These are phyloP conservation scores for Habrosyne pyritoides DNA, from an alignment of 2,888 invertebrate genomes.

Conservation along the genomic window DNA sequence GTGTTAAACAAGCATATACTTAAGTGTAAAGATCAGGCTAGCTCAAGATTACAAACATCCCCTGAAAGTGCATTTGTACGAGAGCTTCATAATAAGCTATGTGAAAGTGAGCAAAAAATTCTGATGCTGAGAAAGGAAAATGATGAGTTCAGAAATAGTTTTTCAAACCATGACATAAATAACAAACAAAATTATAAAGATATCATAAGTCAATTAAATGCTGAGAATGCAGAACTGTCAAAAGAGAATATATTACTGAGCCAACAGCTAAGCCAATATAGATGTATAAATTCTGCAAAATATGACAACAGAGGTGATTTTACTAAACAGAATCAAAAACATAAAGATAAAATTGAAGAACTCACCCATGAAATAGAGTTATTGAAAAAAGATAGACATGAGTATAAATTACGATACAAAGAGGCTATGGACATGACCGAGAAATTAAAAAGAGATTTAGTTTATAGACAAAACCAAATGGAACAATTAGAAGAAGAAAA, in stretches of 20 bases:
- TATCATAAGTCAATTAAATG: constrained; percentile 70
- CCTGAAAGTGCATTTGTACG: constrained; percentile 58
- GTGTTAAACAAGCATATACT: constrained; percentile 63
- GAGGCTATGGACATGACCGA: constrained; percentile 65
- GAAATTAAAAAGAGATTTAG: constrained; percentile 70
- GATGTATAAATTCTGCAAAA: constrained; percentile 50
- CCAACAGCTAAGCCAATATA: constrained; percentile 66
- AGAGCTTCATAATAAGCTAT: constrained; percentile 71
- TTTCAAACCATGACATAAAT: constrained; percentile 44
- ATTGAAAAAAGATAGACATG: constrained; percentile 69
- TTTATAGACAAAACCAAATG: constrained; percentile 69
- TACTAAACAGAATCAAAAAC: constrained; percentile 54
- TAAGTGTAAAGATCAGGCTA: constrained; percentile 49
- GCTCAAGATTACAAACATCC: constrained; percentile 30
- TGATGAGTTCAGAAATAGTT: constrained; percentile 61
- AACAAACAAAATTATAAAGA: constrained; percentile 70
- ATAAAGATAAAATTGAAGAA: constrained; percentile 60
- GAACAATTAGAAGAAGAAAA: constrained; percentile 76
- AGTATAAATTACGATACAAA: constrained; percentile 67
- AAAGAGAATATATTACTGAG: constrained; percentile 73
- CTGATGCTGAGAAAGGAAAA: constrained; percentile 78
- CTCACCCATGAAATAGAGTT: constrained; percentile 59
- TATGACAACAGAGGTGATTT: constrained; percentile 49
- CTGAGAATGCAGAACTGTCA: constrained; percentile 72
- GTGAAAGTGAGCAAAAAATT: constrained; percentile 77